Percentiles rank a stretch among this genome's conserved stretches.
phyloP scores from a whole-genome alignment of 2,113 vertebrate genomes.

The Phalacrocorax aristotelis region DNA sequence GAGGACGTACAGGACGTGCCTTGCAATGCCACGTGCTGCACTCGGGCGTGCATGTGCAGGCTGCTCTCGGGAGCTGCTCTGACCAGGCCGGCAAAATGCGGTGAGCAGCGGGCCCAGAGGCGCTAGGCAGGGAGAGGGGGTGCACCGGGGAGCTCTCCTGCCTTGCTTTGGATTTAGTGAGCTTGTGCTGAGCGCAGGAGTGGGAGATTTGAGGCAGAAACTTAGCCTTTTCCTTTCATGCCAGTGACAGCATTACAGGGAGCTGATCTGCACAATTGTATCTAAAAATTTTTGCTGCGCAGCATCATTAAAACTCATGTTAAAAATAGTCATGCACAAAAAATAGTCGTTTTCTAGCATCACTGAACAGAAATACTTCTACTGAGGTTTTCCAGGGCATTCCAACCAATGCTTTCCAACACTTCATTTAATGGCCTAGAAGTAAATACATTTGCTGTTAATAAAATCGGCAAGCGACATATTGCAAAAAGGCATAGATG shows the following conservation, averaged over 20 bases:
- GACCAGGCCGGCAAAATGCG: fast-evolving
- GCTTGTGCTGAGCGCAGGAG: background rate
- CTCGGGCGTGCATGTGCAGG: fast-evolving
- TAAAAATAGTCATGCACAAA: background rate
- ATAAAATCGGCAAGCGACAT: background rate
- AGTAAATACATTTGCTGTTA: background rate
- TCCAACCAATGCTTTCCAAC: background rate
- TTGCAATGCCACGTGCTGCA: background rate
- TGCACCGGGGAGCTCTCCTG: fast-evolving
- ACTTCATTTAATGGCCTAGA: background rate
- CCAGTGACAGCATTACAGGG: background rate
- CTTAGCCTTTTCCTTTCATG: background rate
- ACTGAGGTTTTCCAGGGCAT: background rate
- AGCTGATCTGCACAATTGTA: background rate
- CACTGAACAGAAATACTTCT: background rate
- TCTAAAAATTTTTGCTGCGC: background rate
- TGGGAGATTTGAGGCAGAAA: background rate
- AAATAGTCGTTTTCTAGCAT: background rate
- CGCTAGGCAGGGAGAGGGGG: background rate
- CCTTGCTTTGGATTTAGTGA: background rate
- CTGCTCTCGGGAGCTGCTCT: background rate
- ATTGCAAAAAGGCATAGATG: background rate
- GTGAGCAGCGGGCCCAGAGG: fast-evolving
- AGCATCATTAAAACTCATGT: background rate
- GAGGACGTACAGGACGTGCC: background rate